phyloP scores from a whole-genome alignment of 2,113 vertebrate genomes.

The Halcyon malimbica region DNA sequence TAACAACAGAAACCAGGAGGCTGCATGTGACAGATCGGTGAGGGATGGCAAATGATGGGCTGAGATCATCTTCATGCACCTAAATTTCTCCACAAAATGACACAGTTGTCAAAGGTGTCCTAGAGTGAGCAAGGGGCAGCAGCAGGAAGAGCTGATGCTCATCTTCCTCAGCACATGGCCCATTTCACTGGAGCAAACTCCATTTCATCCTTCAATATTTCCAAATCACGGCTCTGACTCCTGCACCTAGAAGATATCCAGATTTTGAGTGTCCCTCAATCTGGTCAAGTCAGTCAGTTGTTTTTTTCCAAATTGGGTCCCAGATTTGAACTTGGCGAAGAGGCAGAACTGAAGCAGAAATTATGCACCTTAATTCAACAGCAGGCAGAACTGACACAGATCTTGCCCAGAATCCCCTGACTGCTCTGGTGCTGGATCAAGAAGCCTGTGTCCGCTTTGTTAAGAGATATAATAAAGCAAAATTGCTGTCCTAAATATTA shows the following conservation, averaged over 20 bases:
- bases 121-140: not conserved
- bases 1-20: not conserved
- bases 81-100: not conserved
- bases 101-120: not conserved
- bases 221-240: not conserved
- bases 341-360: not conserved
- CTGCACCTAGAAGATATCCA: not conserved
- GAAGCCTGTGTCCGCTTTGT: constrained; percentile 48
- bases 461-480: constrained; percentile 71
- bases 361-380: not conserved
- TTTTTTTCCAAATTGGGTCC: not conserved
- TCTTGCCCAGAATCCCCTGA: not conserved
- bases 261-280: not conserved
- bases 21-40: accelerated
- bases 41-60: not conserved
- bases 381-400: not conserved
- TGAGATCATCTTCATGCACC: not conserved
- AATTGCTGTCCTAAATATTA: constrained; percentile 76
- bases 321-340: not conserved
- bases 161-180: not conserved
- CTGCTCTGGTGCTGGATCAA: constrained; percentile 7
- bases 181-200: not conserved
- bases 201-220: not conserved
- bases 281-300: not conserved
- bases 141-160: not conserved